Evolutionary conservation across 2,888 invertebrate genomes (phyloP), one percentile per base, ranked within the genome.

Genomic region (Scaptomyza parva): DNA sequence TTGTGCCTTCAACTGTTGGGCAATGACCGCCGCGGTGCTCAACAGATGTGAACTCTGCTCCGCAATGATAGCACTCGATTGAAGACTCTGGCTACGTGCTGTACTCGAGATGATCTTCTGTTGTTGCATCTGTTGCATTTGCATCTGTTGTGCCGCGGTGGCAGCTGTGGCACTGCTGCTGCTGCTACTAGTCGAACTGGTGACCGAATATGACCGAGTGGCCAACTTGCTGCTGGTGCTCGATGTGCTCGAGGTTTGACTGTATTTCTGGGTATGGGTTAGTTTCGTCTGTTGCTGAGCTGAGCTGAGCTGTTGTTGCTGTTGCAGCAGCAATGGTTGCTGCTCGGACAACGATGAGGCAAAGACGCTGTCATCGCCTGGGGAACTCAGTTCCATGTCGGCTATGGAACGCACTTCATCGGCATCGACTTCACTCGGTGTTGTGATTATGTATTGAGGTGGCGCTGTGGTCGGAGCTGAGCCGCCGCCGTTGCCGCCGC

Each of bases 1-100:
- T 60, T 91, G 90, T 0, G 92, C 91, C 67, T 92, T 92, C 24
- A 91, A 64, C 64, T 92, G 92, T 51, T 91, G 93, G 89, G 93
- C 93, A 75, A 93, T 91, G 0, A 89, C 81, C 2, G 76, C 77
- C 3, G 86, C 69, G 0, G 76, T 53, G 72, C 76, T 64, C 58
- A 78, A 39, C 37, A 77, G 47, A n/a, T 72, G 67, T 0, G 70
- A 66, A 26, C 81, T 78, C 18, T 88, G 88, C 52, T 90, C 91
- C 4, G 88, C 83, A 14, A 88, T 76, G 12, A 89, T 72, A 0
- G 79, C 57, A 18, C 81, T 83, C 9, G 91, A 90, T 54, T 92
- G 92, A 11, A 92, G 72, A 57, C 92, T 92, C 76, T 92, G 91
- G 50, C 91, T 91, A 11, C 91, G 76, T 6, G 88, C 84, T 30